phyloP scores from a whole-genome alignment of 2,113 vertebrate genomes.

The Lasiurus cinereus region DNA sequence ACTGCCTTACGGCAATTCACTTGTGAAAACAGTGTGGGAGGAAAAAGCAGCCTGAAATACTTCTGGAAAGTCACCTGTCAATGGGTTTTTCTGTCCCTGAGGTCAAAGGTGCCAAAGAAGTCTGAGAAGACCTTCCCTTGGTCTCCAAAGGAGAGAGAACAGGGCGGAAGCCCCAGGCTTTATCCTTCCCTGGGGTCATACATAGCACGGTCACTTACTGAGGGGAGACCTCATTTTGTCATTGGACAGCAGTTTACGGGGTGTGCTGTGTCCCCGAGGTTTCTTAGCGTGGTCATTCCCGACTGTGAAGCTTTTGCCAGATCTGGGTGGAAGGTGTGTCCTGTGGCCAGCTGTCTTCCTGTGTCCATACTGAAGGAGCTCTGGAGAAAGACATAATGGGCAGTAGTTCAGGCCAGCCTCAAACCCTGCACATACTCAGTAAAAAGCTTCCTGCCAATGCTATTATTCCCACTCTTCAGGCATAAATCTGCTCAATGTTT shows the following conservation, averaged over 20 bases:
- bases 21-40: not conserved
- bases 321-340: fast-evolving
- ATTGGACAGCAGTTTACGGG: not conserved
- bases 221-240: not conserved
- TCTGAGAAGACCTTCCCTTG: not conserved
- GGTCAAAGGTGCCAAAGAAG: not conserved
- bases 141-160: not conserved
- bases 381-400: too few relatives aligned
- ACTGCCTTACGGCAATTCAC: not conserved
- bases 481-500: not conserved
- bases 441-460: not conserved
- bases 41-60: not conserved
- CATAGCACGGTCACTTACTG: not conserved
- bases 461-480: not conserved
- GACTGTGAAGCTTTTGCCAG: not conserved
- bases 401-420: not conserved
- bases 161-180: not conserved
- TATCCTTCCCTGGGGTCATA: not conserved
- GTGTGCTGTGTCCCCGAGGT: not conserved
- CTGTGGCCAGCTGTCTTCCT: not conserved
- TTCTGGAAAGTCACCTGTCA: not conserved
- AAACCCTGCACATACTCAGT: not conserved
- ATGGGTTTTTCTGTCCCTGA: not conserved
- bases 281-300: not conserved
- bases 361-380: not conserved